Base-by-base conservation (phyloP, 2,113 vertebrate species). In the Ailuropoda melanoleuca region DNA sequence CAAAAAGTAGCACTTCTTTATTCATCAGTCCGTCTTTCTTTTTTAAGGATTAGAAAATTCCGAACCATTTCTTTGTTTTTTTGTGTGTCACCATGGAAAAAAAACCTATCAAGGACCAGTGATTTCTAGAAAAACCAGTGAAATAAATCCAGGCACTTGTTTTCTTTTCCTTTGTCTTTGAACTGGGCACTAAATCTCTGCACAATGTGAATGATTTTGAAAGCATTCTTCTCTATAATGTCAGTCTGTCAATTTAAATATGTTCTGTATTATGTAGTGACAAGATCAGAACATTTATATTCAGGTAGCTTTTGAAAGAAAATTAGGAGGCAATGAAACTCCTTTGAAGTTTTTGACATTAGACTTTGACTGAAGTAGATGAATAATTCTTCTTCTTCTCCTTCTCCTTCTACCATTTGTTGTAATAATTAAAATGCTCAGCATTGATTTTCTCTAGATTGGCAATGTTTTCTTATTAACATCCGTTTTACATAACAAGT, bases 241-340 rank as follows among this genome's bases (percentile, higher is more conserved):
- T 74, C 82, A 88, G 15, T 50, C 80, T 93, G 53, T 90, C 74
- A 86, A 83, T 90, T 55, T 39, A 91, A 85, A 95, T 92, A 53
- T 4, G 46, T 81, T 46, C 62, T 93, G 60, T 50, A 68, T 89
- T 92, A 66, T 92, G 84, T 82, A 80, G 19, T 96, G 78, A 92
- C 53, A 87, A 92, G 39, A 82, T 81, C 85, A 86, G 84, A 94
- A 77, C 84, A 90, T 94, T 96, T 94, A 55, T 82, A 97, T 85
- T 96, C 56, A 50, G 80, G n/a, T 7, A 89, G 43, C 29, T 97
- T 92, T 97, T 92, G 55, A 86, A 87, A 85, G 60, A 88, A 88
- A 95, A 88, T 93, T 70, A 70, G 9, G 48, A 91, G 34, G 39
- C 19, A 8, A 81, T 58, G n/a, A 64, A 85, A 62, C 23, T 89